A percentile compares a stretch with the other conserved stretches of the same genome.
Evolutionary conservation across 2,888 invertebrate genomes (phyloP).

Genomic region (Bibio marci): DNA sequence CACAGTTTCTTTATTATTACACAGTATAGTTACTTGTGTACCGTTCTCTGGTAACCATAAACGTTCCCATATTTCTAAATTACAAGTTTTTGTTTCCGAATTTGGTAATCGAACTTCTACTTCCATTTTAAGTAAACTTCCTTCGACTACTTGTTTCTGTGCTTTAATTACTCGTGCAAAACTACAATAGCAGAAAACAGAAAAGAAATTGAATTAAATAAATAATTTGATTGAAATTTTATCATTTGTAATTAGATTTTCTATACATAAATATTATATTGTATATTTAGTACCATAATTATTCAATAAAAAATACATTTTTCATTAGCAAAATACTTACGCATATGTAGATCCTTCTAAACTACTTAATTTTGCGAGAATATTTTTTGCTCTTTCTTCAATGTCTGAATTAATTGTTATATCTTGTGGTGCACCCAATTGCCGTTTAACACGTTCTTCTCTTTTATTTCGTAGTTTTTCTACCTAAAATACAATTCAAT

Average conservation of each 20-base stretch:
- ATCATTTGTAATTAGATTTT: no score
- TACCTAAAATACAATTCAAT: no score
- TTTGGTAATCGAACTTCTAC: slow-evolving; percentile 22
- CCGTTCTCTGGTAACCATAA: slow-evolving; percentile 31
- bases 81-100: slow-evolving; percentile 24
- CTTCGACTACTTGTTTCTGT: slow-evolving; percentile 34
- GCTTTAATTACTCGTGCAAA: slow-evolving; percentile 25
- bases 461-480: no score
- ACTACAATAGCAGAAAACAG: slow-evolving; percentile 9
- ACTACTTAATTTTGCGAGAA: background rate
- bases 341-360: background rate
- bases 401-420: no score
- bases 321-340: background rate
- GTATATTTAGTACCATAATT: no score
- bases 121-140: slow-evolving; percentile 30
- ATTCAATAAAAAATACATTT: background rate
- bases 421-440: background rate
- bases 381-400: no score
- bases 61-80: slow-evolving; percentile 33
- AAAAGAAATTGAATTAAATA: no score
- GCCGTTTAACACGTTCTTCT: no score
- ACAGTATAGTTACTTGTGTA: slow-evolving; percentile 24
- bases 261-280: no score
- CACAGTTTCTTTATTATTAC: slow-evolving; percentile 9
- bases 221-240: no score